These are phyloP conservation scores for Poecilus cupreus DNA, from an alignment of 2,888 invertebrate genomes.

Conservation along the genomic window DNA sequence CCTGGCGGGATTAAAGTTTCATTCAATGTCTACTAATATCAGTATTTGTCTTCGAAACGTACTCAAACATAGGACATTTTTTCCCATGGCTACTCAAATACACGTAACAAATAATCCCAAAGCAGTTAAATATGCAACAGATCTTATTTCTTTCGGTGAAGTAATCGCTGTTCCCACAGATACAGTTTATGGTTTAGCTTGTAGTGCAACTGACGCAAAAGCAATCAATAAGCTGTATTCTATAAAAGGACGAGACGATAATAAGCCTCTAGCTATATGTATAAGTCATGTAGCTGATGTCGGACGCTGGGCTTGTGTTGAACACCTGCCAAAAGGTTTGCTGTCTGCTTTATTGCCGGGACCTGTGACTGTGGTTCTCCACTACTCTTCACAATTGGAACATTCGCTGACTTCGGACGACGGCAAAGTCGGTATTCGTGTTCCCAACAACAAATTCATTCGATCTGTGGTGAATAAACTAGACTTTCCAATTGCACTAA, in stretches of 20 bases:
- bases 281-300: slow-evolving; percentile 84
- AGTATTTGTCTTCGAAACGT: slow-evolving; percentile 11
- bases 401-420: slow-evolving; percentile 83
- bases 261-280: slow-evolving; percentile 96
- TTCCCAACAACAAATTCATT: slow-evolving; percentile 90
- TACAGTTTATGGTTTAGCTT: slow-evolving; percentile 97
- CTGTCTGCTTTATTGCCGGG: slow-evolving; percentile 90
- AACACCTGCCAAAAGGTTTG: slow-evolving; percentile 81
- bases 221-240: slow-evolving; percentile 88
- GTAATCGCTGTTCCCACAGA: slow-evolving; percentile 97
- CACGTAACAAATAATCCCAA: slow-evolving; percentile 66
- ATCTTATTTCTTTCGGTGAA: slow-evolving; percentile 74
- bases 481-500: slow-evolving; percentile 90
- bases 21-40: slow-evolving; percentile 25
- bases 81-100: slow-evolving; percentile 53
- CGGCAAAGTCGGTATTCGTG: slow-evolving; percentile 93
- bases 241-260: slow-evolving; percentile 83
- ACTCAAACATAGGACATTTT: slow-evolving; percentile 21
- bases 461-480: slow-evolving; percentile 79
- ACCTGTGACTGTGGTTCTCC: slow-evolving; percentile 93
- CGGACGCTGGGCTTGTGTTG: slow-evolving; percentile 83
- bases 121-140: slow-evolving; percentile 73
- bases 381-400: slow-evolving; percentile 80
- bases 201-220: slow-evolving; percentile 84
- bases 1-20: slow-evolving; percentile 89